These are phyloP conservation scores for Anolis sagrei DNA, from an alignment of 2,113 vertebrate species.

Conservation along the genomic window DNA sequence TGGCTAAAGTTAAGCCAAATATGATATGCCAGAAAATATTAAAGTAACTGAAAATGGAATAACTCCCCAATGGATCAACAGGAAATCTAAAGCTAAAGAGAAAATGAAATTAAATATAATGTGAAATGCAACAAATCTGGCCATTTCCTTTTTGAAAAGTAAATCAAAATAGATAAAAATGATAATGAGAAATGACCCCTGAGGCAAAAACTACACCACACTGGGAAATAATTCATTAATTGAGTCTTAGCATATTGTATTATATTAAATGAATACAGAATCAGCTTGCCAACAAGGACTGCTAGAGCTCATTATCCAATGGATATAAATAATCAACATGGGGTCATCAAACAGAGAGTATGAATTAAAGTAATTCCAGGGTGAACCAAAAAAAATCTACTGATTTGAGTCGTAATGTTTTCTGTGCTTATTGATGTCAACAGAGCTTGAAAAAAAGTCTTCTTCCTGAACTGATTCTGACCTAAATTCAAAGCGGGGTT, in stretches of 20 bases:
- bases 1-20: not conserved
- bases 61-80: not conserved
- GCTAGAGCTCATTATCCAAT: not conserved
- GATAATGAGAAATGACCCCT: not conserved
- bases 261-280: not conserved
- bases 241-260: not conserved
- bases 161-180: not conserved
- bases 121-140: not conserved
- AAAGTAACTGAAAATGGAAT: not conserved
- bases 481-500: not conserved
- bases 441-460: not conserved
- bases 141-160: not conserved
- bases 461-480: not conserved
- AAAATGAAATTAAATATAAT: not conserved
- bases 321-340: not conserved
- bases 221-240: not conserved
- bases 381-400: not conserved
- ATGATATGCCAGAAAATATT: not conserved
- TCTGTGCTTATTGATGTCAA: not conserved
- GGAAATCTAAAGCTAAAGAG: not conserved
- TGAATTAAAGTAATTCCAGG: not conserved
- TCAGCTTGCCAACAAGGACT: not conserved
- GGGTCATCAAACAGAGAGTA: not conserved
- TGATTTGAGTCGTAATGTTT: not conserved
- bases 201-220: not conserved